Percentiles rank a stretch among this genome's conserved stretches.
Conservation (phyloP, 2,888 invertebrate species). For the Deroplatys truncata region DNA sequence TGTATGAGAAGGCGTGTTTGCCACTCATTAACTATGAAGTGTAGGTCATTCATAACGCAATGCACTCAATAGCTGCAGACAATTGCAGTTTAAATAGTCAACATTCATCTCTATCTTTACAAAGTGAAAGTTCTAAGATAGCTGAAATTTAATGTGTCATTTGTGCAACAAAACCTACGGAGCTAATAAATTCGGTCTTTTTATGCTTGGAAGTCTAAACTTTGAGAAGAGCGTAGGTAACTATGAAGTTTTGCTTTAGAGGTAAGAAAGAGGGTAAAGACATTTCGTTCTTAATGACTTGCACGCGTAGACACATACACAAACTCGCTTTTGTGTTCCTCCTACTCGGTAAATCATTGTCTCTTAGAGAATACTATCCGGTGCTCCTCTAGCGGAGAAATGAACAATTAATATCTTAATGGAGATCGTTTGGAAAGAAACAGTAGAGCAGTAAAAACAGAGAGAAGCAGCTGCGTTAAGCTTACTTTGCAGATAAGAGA, state of each 20-base stretch:
- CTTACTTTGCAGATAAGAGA: background rate
- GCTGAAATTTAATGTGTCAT: background rate
- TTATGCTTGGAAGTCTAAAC: background rate
- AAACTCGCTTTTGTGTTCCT: background rate
- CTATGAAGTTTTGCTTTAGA: background rate
- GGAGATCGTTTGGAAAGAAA: background rate
- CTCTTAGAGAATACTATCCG: background rate
- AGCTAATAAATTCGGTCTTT: background rate
- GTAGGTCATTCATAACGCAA: background rate
- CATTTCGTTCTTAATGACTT: background rate
- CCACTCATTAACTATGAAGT: background rate
- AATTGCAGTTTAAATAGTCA: background rate
- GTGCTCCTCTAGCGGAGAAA: background rate
- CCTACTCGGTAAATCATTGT: background rate
- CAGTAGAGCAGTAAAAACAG: background rate
- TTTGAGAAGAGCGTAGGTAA: background rate
- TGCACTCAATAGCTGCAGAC: background rate
- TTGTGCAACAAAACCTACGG: background rate
- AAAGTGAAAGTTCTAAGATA: background rate
- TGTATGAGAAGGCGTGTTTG: no score
- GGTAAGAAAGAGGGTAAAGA: background rate
- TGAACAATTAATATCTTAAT: conserved; percentile 1
- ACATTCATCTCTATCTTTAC: background rate
- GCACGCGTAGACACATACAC: background rate
- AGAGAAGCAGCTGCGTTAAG: background rate